Base-by-base conservation (phyloP, 2,888 invertebrate species). In the Erebia ligea region DNA sequence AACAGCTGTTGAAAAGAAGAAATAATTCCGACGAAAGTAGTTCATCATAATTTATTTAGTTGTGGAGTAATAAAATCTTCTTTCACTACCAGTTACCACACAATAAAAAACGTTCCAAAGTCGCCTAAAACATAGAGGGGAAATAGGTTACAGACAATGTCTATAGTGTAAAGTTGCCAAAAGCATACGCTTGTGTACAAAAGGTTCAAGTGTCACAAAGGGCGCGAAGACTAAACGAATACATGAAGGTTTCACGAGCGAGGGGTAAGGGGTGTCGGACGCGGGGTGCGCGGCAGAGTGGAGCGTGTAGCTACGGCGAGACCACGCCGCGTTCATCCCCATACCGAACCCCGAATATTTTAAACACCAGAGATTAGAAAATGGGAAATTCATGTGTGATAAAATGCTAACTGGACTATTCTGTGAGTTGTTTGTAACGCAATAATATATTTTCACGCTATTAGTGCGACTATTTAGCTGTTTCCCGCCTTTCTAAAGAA, bases 141-240 rank as follows among this genome's bases (percentile, higher is more conserved):
- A 57, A 64, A 48, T 62, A 70, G 45, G 62, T 69, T 69, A 67
- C 57, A 17, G 17, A 56, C 62, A 67, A 70, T 73, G 52, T 70
- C 34, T 70, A 62, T 61, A 70, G 61, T 66, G 66, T 70, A 75
- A 75, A 75, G 73, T 75, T 75, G 73, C 74, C 74, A 70, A 77
- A 79, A 78, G 77, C 85, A 86, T 86, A 86, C 83, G 84, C 86
- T 86, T 84, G 83, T 82, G 88, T 87, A 89, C 90, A 90, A 91
- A 87, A 87, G 90, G 89, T 89, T 91, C 85, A 83, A 91, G 91
- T 92, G 89, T 91, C 90, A 91, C 91, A 91, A 89, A 91, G 91
- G 91, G 91, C 88, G 91, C 90, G 90, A 91, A 91, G 87, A 86
- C 86, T 88, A 88, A 91, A 86, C 90, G 89, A 89, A 85, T 62